Percentiles rank a stretch among this genome's conserved stretches.
These are phyloP conservation scores for Euphydryas editha DNA, from an alignment of 2,888 invertebrate species.

Conservation along the genomic window DNA sequence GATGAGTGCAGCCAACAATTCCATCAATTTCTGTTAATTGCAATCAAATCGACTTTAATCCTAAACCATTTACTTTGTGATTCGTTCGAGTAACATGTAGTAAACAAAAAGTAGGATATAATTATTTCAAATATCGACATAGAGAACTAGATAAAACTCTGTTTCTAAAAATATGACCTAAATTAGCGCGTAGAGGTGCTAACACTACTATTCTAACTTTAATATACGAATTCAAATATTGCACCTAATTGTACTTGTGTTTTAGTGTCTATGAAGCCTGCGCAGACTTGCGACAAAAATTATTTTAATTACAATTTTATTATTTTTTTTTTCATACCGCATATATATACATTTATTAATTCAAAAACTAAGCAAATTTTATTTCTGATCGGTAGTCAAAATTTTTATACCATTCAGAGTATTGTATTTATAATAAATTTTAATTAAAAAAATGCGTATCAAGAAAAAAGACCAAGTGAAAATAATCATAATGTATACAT, in stretches of 20 bases:
- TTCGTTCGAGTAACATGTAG: too few species aligned
- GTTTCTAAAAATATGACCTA: slow-evolving; percentile 29
- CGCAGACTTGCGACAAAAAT: slow-evolving; percentile 18
- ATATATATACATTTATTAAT: neutral
- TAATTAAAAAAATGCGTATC: too few species aligned
- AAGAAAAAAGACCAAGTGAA: too few species aligned
- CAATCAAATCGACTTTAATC: too few species aligned
- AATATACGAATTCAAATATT: slow-evolving; percentile 33
- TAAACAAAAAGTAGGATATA: neutral
- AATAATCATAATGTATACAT: too few species aligned
- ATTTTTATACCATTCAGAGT: too few species aligned
- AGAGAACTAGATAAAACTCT: neutral
- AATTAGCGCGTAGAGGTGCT: slow-evolving; percentile 19
- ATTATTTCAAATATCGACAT: neutral
- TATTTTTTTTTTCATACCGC: neutral
- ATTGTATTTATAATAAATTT: too few species aligned
- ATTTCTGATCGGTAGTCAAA: too few species aligned
- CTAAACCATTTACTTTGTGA: too few species aligned
- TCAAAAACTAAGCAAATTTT: too few species aligned
- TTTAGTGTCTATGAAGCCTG: slow-evolving; percentile 21
- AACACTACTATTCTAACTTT: slow-evolving; percentile 26
- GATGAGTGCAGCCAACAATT: too few species aligned
- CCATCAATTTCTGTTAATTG: too few species aligned
- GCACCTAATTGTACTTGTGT: slow-evolving; percentile 27
- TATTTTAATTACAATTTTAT: neutral